Base-by-base conservation (phyloP, 2,797 vertebrate species). In the Myotis vivesi region DNA sequence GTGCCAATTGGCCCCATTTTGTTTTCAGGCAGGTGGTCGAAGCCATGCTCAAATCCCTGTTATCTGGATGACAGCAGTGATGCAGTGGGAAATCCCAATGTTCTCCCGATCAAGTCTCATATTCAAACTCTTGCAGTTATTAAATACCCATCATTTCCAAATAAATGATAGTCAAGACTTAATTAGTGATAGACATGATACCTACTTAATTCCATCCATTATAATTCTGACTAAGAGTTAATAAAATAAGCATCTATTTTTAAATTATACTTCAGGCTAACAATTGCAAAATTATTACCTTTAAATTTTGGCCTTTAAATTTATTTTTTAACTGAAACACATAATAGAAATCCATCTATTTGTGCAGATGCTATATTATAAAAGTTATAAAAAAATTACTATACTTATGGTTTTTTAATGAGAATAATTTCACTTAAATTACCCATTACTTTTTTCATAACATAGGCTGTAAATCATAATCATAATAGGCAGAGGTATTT, bases 21-120 rank as follows among this genome's bases (percentile, higher is more conserved):
- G 7, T 76, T 57, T 83, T 72, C 62, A 85, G 84, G 95, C 92
- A 97, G 95, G 95, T 93, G 95, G 92, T 19, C 44, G 46, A 93
- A 80, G 71, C 33, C 76, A 76, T 13, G 12, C 6, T 77, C n/a
- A 59, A 62, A 80, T 89, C 38, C 19, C 68, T 93, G 38, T 23
- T 85, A 3, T 91, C 75, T 87, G 89, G 76, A 82, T 77, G 72
- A 79, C 83, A 66, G 49, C 20, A 69, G 19, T 25, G 30, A n/a
- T 71, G n/a, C 1, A 30, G 62, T 28, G n/a, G 22, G 69, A 92
- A 91, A 87, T 92, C 57, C 66, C 72, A 82, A 0, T 30, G 87
- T 77, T 87, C 80, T 96, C 95, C 73, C 8, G 23, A 36, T 53
- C 15, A 46, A 36, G 25, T 57, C 7, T 73, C 62, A 75, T 57